Percentiles rank a stretch among this genome's conserved stretches.
Evolutionary conservation across 1,140 invertebrate genomes (phyloP).

Genomic region (Lerema accius): DNA sequence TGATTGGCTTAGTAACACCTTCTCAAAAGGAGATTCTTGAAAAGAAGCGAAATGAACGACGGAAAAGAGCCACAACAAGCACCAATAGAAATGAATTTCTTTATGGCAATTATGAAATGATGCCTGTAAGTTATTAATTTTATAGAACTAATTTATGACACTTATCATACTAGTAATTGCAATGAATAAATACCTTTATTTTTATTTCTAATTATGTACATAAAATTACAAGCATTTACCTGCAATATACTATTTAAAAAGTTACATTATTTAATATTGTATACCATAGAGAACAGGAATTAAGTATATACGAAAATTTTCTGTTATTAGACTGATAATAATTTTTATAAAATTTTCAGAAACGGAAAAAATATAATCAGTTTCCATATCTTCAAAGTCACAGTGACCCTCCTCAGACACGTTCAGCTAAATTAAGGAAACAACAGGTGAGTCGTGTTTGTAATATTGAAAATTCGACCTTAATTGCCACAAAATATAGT

Average conservation of each 20-base stretch:
- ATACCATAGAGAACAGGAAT: no score
- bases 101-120: conserved; percentile 76
- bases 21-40: conserved; percentile 69
- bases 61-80: conserved; percentile 69
- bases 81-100: conserved; percentile 77
- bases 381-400: conserved; percentile 78
- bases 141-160: conserved; percentile 12
- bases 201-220: no score
- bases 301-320: no score
- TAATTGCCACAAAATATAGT: no score
- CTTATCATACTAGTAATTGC: no score
- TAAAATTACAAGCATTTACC: no score
- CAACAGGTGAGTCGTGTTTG: conserved; percentile 71
- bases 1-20: conserved; percentile 70
- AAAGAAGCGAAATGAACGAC: conserved; percentile 73
- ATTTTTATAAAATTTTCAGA: conserved; percentile 60
- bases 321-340: neutral
- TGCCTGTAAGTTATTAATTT: conserved; percentile 57
- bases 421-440: conserved; percentile 73
- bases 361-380: conserved; percentile 76
- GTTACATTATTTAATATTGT: no score
- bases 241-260: no score
- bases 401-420: conserved; percentile 76
- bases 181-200: no score
- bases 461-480: no score